These are phyloP conservation scores for Stenodema calcarata DNA, from an alignment of 2,888 invertebrate species.

Conservation along the genomic window DNA sequence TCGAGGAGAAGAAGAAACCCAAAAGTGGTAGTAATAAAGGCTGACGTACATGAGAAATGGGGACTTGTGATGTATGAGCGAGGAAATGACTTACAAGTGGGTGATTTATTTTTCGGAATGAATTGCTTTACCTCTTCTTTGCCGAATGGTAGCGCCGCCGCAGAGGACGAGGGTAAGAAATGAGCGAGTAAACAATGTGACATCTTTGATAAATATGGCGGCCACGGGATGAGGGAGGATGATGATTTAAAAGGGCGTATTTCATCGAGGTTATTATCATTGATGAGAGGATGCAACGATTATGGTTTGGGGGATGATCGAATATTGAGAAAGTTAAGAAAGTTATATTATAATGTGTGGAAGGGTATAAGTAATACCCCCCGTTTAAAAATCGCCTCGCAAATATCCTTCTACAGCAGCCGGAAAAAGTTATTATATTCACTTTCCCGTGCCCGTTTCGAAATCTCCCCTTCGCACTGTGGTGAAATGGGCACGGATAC, in stretches of 20 bases:
- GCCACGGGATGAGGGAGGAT: not conserved
- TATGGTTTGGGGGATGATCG: too few relatives aligned
- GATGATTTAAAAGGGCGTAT: not conserved
- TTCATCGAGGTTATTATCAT: not conserved
- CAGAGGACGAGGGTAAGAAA: not conserved
- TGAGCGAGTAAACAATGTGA: not conserved
- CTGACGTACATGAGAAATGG: not conserved
- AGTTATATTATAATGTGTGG: too few relatives aligned
- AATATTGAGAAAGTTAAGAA: too few relatives aligned
- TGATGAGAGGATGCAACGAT: not conserved
- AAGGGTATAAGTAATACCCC: too few relatives aligned
- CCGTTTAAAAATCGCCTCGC: too few relatives aligned
- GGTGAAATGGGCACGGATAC: too few relatives aligned
- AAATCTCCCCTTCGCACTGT: too few relatives aligned
- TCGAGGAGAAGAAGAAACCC: not conserved
- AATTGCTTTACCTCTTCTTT: not conserved
- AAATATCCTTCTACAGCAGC: too few relatives aligned
- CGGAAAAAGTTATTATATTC: too few relatives aligned
- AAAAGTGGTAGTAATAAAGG: not conserved
- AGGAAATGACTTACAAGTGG: constrained; percentile 2
- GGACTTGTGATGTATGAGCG: not conserved
- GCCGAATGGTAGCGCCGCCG: not conserved
- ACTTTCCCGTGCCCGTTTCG: too few relatives aligned
- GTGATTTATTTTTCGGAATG: not conserved
- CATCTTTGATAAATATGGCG: not conserved